Percentiles rank a stretch among this genome's conserved stretches.
These are phyloP conservation scores for Sycophaga agraensis DNA, from an alignment of 1,140 invertebrate species.

Conservation along the genomic window DNA sequence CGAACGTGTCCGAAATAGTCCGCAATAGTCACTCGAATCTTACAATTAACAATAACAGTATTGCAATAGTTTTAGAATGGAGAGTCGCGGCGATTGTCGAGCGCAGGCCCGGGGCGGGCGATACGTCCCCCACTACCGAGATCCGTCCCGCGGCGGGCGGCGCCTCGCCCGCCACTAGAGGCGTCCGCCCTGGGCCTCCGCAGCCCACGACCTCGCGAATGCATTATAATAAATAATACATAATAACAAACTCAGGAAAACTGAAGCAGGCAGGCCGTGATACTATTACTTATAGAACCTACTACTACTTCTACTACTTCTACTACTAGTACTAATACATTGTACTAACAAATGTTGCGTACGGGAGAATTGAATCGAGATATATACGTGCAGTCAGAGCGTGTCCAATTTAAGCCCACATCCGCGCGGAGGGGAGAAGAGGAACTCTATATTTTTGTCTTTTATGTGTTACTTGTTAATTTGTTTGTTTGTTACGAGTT, in stretches of 20 bases:
- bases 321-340: neutral
- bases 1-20: slow-evolving; percentile 43
- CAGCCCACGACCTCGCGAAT: slow-evolving; percentile 26
- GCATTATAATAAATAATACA: slow-evolving; percentile 44
- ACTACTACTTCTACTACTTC: slow-evolving; percentile 39
- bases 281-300: slow-evolving; percentile 51
- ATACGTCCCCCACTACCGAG: neutral
- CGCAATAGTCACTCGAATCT: slow-evolving; percentile 55
- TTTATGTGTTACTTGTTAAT: slow-evolving; percentile 49
- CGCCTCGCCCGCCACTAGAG: neutral
- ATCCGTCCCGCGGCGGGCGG: neutral
- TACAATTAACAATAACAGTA: slow-evolving; percentile 57
- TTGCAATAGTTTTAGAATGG: slow-evolving; percentile 51
- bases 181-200: neutral
- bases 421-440: slow-evolving; percentile 2
- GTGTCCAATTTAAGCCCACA: too few relatives aligned
- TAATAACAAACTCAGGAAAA: slow-evolving; percentile 58
- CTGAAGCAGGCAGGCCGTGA: slow-evolving; percentile 59
- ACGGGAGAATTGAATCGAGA: slow-evolving; percentile 11
- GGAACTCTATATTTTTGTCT: slow-evolving; percentile 37
- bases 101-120: neutral
- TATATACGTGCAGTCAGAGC: slow-evolving; percentile 3
- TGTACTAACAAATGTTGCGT: slow-evolving; percentile 7
- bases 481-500: slow-evolving; percentile 51
- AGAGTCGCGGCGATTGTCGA: neutral